Conservation (phyloP, 1,140 invertebrate species). For the Leptoteleia sp. region DNA sequence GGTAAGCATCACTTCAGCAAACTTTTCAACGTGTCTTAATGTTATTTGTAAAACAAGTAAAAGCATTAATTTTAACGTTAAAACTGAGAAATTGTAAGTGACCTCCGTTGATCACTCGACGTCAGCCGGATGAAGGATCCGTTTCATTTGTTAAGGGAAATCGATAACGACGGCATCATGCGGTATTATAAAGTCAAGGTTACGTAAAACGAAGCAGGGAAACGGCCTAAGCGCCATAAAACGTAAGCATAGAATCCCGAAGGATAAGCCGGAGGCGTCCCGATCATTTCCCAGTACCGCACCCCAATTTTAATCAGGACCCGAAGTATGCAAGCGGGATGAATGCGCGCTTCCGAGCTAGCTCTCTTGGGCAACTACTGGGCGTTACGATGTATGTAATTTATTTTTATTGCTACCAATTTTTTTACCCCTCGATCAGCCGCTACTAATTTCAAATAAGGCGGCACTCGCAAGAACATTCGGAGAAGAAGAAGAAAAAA, state of each 20-base stretch:
- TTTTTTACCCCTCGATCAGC: constrained; percentile 80
- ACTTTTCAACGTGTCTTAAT: too few species aligned
- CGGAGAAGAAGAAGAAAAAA: constrained; percentile 41
- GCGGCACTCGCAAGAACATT: constrained; percentile 60
- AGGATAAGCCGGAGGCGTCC: constrained; percentile 74
- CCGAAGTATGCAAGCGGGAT: constrained; percentile 79
- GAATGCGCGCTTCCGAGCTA: constrained; percentile 76
- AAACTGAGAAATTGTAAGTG: constrained; percentile 14
- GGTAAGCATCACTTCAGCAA: too few species aligned
- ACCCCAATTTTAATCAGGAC: constrained; percentile 82
- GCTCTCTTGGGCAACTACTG: constrained; percentile 76
- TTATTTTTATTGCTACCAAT: constrained; percentile 82
- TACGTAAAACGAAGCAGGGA: constrained; percentile 59
- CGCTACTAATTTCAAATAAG: constrained; percentile 78
- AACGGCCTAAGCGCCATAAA: constrained; percentile 62
- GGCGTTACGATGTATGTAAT: constrained; percentile 82
- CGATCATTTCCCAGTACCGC: constrained; percentile 77
- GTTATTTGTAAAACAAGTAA: too few species aligned
- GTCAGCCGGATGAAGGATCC: constrained; percentile 22
- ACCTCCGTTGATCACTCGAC: constrained; percentile 9
- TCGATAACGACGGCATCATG: constrained; percentile 56
- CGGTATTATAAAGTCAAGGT: constrained; percentile 64
- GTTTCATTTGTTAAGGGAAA: constrained; percentile 56
- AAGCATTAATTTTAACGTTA: constrained; percentile 6
- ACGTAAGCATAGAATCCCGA: constrained; percentile 65